Evolutionary conservation across 2,797 vertebrate genomes (phyloP), one percentile per base, ranked within the genome.

Genomic region (Protonibea diacanthus): DNA sequence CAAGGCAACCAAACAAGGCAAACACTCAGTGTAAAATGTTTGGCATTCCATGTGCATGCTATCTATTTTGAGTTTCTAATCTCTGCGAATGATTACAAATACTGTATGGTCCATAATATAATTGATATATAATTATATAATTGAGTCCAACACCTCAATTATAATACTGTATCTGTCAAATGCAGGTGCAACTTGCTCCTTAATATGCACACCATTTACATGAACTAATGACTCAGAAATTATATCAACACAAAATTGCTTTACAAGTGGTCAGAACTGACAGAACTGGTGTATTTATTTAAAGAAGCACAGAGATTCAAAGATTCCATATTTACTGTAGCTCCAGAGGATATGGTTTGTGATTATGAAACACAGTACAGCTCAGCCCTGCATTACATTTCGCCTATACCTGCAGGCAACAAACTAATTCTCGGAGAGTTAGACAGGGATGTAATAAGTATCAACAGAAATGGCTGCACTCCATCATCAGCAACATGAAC

Each of bases 221-320:
- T 81, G 40, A 71, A 59, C 17, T 29, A 60, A 58, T 48, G 40
- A 74, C 18, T 40, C 40, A 66, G 62, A 42, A 61, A 71, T 70
- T 3, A 52, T 23, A 20, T 18, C 4, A 61, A 21, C n/a, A 59
- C 17, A 38, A 15, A 42, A 67, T 14, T 18, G 15, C 13, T 60
- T 18, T 7, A 20, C 27, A 60, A 57, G 59, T 45, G 3, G 1
- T 18, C 13, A 18, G 3, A 20, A 14, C 10, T 33, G 6, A 17
- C 11, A 60, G 15, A 63, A 63, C 20, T 20, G 33, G 12, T 57
- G 9, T 33, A 33, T 33, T 33, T 33, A 8, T 56, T 65, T 29
- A 47, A 49, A 51, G 13, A 58, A 49, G 14, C 55, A 47, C 5
- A 49, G 12, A 51, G 12, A 21, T 18, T n/a, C 10, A 61, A 62